These are phyloP conservation scores for Branchellion lobata DNA, from an alignment of 2,888 invertebrate species.

Conservation along the genomic window DNA sequence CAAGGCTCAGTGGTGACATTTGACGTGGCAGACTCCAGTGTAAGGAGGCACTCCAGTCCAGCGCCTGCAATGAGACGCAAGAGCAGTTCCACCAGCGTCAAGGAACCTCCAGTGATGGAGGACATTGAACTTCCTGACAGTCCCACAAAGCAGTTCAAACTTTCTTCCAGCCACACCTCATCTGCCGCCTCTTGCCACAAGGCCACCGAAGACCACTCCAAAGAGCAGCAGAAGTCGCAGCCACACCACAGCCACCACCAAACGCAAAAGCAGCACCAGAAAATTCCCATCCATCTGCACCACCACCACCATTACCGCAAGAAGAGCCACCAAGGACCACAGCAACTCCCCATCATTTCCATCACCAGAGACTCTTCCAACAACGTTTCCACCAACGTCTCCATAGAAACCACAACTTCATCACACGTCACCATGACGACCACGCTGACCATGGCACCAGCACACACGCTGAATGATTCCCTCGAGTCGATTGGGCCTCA, in stretches of 20 bases:
- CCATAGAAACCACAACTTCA: constrained; percentile 6
- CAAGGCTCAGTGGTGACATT: constrained; percentile 50
- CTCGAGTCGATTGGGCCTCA: background rate
- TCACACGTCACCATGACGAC: constrained; percentile 15
- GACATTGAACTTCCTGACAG: background rate
- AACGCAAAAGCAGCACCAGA: background rate
- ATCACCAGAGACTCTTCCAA: constrained; percentile 32
- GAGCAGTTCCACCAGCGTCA: constrained; percentile 41
- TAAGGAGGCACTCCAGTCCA: constrained; percentile 50
- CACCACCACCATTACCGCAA: background rate
- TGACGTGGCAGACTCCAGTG: constrained; percentile 46
- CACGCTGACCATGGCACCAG: constrained; percentile 1
- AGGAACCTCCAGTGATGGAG: background rate
- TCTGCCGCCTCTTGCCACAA: background rate
- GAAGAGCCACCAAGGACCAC: background rate
- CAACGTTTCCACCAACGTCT: constrained; percentile 3
- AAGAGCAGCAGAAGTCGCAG: background rate
- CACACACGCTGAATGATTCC: background rate
- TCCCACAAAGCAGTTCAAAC: background rate
- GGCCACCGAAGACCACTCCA: background rate
- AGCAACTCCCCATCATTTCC: constrained; percentile 25
- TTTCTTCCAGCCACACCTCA: background rate
- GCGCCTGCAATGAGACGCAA: constrained; percentile 45
- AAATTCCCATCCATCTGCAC: background rate
- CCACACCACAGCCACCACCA: background rate